Evolutionary conservation across 2,888 invertebrate species (phyloP).

Genomic region (Chrysodeixis includens): DNA sequence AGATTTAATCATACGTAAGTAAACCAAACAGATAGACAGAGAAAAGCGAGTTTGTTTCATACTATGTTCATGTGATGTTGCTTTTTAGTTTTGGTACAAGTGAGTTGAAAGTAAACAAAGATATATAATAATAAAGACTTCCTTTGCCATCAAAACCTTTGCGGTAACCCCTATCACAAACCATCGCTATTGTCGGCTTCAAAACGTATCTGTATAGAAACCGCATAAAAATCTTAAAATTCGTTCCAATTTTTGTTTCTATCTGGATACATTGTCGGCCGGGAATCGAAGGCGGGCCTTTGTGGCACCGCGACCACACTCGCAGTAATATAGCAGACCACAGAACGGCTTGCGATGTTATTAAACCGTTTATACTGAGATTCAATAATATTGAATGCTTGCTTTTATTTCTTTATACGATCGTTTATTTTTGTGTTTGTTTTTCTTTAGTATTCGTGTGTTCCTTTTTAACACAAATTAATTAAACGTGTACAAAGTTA

Average conservation of each 20-base stretch:
- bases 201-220: slow-evolving; percentile 21
- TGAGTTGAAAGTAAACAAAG: neutral
- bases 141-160: neutral
- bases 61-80: too few species aligned
- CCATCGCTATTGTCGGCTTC: too few species aligned
- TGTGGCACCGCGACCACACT: slow-evolving; percentile 50
- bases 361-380: slow-evolving; percentile 27
- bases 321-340: slow-evolving; percentile 44
- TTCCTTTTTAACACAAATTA: too few species aligned
- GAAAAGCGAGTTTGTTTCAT: too few species aligned
- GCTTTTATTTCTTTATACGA: slow-evolving; percentile 26
- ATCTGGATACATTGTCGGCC: slow-evolving; percentile 38
- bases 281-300: slow-evolving; percentile 53
- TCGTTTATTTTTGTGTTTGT: slow-evolving; percentile 24
- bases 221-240: slow-evolving; percentile 37
- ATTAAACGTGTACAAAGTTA: too few species aligned
- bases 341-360: slow-evolving; percentile 46
- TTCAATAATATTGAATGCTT: slow-evolving; percentile 40
- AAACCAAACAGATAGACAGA: too few species aligned
- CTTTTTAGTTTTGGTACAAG: too few species aligned
- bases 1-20: too few species aligned
- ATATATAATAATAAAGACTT: neutral
- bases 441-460: too few species aligned
- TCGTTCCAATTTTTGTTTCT: slow-evolving; percentile 51
- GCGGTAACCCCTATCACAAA: slow-evolving; percentile 13